phyloP scores from a whole-genome alignment of 2,888 invertebrate genomes.

The Ceraclea dissimilis region DNA sequence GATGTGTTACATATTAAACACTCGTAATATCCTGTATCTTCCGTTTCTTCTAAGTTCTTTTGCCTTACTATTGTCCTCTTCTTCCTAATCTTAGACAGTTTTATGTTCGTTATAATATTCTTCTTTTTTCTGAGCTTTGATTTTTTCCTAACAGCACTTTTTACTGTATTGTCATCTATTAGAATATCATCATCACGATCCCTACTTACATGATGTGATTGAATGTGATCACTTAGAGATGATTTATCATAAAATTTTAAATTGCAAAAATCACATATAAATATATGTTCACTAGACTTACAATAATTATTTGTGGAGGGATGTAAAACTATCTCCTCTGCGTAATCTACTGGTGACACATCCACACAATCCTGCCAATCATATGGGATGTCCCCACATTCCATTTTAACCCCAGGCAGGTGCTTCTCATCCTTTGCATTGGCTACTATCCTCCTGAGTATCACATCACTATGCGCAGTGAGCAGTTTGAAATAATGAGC shows the following conservation, averaged over 20 bases:
- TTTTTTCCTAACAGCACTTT: background rate
- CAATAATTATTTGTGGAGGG: too few relatives aligned
- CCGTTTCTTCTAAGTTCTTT: background rate
- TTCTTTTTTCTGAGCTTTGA: background rate
- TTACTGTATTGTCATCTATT: background rate
- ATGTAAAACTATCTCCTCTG: background rate
- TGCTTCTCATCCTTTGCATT: background rate
- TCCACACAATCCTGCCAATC: background rate
- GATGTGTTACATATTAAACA: background rate
- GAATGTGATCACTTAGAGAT: too few relatives aligned
- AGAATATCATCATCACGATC: background rate
- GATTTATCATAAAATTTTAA: too few relatives aligned
- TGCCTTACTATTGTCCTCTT: background rate
- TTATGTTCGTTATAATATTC: background rate
- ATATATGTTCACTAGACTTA: too few relatives aligned
- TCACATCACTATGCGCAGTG: background rate
- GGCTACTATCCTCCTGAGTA: background rate
- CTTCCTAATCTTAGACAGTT: background rate
- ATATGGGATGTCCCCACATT: background rate
- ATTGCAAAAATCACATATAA: too few relatives aligned
- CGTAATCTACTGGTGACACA: background rate
- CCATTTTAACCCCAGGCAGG: background rate
- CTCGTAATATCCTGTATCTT: background rate
- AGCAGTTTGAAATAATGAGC: background rate
- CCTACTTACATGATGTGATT: background rate